Base-by-base conservation (phyloP, 2,888 invertebrate species). In the Cryptus armator region DNA sequence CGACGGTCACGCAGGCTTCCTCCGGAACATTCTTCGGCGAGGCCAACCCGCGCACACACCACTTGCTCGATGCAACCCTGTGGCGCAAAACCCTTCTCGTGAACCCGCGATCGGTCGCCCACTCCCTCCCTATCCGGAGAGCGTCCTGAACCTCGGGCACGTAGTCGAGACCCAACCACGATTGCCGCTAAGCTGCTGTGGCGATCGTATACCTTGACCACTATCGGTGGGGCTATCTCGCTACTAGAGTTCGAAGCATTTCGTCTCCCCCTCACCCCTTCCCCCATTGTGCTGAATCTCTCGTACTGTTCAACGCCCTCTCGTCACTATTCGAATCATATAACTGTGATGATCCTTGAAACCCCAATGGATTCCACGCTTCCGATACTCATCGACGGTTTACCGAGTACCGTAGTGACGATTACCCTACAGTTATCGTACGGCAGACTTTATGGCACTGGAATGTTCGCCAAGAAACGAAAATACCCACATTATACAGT, bases 1-100 rank as follows among this genome's bases (percentile, higher is more conserved):
- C 66, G 46, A 67, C 66, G 43, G 66, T 77, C 82, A 59, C 67
- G 77, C 71, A 72, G 37, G 44, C 75, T 70, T 72, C 43, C 48
- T 14, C 24, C 16, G 48, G 56, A 37, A 71, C 46, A 82, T 82
- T 66, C 37, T 67, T 77, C 66, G 76, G 14, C 16, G 44, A 68
- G 59, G 6, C 29, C 29, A 6, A 14, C 6, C 59, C 19, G 19
- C 10, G 56, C 56, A 48, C 14, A 24, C 43, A 19, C 14, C 44
- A 12, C 66, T 71, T 16, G 77, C 37, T 81, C 53, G 81, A 76
- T 51, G 62, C 66, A 48, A 5, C 12, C 14, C 59, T 24, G 29
- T 44, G 24, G 16, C n/a, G 19, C 59, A 9, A 37, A 19, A 44
- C 32, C 7, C 43, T 29, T 7, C 43, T 29, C 67, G 46, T 14